A percentile compares a stretch with the other conserved stretches of the same genome.
Evolutionary conservation across 92 coral and sea anemone species (phyloP).

Genomic region (Pocillopora grandis): DNA sequence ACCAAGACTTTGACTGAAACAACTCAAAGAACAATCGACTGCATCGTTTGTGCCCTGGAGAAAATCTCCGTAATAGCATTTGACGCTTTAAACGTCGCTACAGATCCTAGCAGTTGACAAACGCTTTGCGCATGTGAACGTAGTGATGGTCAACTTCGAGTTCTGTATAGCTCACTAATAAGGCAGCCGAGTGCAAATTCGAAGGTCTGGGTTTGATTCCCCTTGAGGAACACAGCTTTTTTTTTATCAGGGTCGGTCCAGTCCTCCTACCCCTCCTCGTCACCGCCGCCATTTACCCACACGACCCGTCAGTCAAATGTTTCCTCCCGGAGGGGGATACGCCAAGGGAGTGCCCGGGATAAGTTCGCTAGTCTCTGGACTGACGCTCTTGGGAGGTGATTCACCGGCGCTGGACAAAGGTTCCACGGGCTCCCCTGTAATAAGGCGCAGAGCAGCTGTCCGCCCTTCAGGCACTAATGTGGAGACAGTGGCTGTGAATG

Average conservation of each 20-base stretch:
- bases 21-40: too few relatives aligned
- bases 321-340: conserved; percentile 56
- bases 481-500: conserved; percentile 69
- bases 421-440: conserved; percentile 61
- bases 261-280: conserved; percentile 90
- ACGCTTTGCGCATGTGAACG: too few relatives aligned
- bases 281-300: conserved; percentile 77
- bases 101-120: too few relatives aligned
- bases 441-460: conserved; percentile 75
- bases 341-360: conserved; percentile 61
- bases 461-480: conserved; percentile 42
- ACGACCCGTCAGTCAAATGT: conserved; percentile 86
- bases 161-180: too few relatives aligned
- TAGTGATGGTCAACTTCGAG: too few relatives aligned
- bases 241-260: conserved; percentile 45
- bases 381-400: conserved; percentile 61
- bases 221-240: neutral
- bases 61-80: neutral
- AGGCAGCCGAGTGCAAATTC: too few relatives aligned
- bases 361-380: conserved; percentile 77
- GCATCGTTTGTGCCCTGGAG: neutral
- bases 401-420: conserved; percentile 55
- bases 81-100: too few relatives aligned
- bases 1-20: too few relatives aligned
- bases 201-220: too few relatives aligned